A percentile compares a stretch with the other conserved stretches of the same genome.
phyloP scores from a whole-genome alignment of 2,113 vertebrate genomes.

The Corythaixoides concolor region DNA sequence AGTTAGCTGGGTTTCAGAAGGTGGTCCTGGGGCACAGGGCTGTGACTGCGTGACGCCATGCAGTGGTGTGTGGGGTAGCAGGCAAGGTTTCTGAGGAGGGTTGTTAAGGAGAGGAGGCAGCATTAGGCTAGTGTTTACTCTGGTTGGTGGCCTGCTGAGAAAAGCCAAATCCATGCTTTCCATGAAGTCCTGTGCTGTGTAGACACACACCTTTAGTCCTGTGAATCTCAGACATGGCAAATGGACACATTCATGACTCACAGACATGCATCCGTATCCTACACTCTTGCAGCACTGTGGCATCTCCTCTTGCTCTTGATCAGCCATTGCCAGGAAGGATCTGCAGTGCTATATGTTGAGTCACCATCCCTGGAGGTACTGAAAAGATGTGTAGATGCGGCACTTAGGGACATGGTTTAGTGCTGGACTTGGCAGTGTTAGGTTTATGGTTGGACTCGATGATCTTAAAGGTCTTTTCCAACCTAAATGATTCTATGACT shows the following conservation, averaged over 20 bases:
- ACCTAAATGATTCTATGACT: too few relatives aligned
- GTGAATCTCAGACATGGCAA: background rate
- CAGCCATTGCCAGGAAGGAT: background rate
- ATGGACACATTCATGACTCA: fast-evolving
- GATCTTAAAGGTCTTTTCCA: too few relatives aligned
- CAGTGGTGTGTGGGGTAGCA: background rate
- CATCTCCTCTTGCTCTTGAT: background rate
- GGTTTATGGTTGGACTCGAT: too few relatives aligned
- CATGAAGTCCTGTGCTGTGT: background rate
- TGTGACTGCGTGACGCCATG: fast-evolving
- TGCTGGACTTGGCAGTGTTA: too few relatives aligned
- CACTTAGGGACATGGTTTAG: too few relatives aligned
- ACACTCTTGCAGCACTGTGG: background rate
- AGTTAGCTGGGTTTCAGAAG: background rate
- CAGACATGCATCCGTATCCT: too few relatives aligned
- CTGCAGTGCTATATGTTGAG: background rate
- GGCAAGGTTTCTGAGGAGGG: background rate
- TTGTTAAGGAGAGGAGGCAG: background rate
- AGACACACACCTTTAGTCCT: background rate
- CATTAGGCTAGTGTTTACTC: background rate
- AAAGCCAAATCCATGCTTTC: background rate
- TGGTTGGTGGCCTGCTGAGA: background rate
- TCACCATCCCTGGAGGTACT: background rate
- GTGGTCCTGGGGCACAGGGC: background rate
- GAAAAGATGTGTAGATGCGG: background rate